These are phyloP conservation scores for Myiozetetes cayanensis DNA, from an alignment of 2,113 vertebrate genomes.

Conservation along the genomic window DNA sequence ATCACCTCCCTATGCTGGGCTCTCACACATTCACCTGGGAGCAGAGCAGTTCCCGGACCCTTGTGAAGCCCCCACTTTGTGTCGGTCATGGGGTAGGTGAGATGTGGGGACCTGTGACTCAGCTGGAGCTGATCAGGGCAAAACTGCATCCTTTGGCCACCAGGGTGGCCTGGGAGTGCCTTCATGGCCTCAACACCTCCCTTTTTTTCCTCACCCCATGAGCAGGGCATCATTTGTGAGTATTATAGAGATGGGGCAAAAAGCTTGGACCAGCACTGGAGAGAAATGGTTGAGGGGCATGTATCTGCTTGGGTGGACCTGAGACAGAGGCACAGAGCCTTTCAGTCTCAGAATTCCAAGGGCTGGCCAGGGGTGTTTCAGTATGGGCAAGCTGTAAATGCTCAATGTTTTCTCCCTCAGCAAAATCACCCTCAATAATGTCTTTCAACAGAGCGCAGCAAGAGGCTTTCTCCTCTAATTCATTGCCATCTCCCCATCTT, in stretches of 20 bases:
- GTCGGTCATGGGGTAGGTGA: background rate
- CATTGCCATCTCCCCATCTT: rapidly evolving
- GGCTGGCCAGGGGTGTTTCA: background rate
- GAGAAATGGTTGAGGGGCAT: background rate
- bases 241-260: background rate
- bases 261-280: background rate
- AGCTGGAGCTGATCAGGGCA: background rate
- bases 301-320: background rate
- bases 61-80: rapidly evolving
- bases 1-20: background rate
- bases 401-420: background rate
- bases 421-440: background rate
- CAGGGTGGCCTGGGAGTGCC: background rate
- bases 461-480: background rate
- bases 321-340: background rate
- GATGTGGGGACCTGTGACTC: background rate
- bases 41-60: background rate
- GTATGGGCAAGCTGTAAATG: background rate
- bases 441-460: background rate
- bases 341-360: background rate
- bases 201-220: background rate
- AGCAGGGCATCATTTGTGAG: background rate
- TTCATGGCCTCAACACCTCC: background rate
- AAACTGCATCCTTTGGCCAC: background rate
- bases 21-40: background rate